Percentiles rank a stretch among this genome's conserved stretches.
These are phyloP conservation scores for Aquatica leii DNA, from an alignment of 2,888 invertebrate species.

Conservation along the genomic window DNA sequence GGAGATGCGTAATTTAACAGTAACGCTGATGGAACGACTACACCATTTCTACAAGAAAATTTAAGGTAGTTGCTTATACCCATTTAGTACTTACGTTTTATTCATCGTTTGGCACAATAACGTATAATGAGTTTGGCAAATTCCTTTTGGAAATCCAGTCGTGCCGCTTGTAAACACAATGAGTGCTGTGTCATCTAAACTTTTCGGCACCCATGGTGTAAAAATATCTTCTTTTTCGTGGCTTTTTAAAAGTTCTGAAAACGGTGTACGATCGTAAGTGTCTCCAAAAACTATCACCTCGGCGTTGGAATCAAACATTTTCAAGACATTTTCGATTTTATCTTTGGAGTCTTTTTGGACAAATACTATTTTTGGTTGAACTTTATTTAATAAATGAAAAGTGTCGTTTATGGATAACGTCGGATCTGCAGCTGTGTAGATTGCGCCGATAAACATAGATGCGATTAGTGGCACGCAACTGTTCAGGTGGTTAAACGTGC, in stretches of 20 bases:
- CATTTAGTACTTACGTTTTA: constrained; percentile 3
- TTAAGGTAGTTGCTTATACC: too few species aligned
- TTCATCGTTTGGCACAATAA: constrained; percentile 20
- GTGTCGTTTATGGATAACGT: background rate
- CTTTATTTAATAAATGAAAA: background rate
- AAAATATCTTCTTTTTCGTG: constrained; percentile 30
- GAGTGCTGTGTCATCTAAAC: constrained; percentile 29
- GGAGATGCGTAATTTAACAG: constrained; percentile 43
- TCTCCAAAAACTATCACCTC: constrained; percentile 4
- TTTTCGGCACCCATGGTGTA: constrained; percentile 22
- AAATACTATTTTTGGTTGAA: constrained; percentile 8
- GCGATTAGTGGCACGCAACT: background rate
- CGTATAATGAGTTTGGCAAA: constrained; percentile 38
- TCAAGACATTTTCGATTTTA: background rate
- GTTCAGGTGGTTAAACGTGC: background rate
- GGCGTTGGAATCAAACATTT: background rate
- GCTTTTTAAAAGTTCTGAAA: background rate
- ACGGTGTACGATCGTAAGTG: background rate
- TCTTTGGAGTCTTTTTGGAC: background rate
- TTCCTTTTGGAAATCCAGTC: constrained; percentile 44
- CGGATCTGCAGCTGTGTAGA: background rate
- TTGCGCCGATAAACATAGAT: constrained; percentile 3
- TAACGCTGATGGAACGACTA: too few species aligned
- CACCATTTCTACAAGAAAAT: too few species aligned
- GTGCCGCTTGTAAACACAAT: constrained; percentile 45